These are phyloP conservation scores for Zosterops japonicus DNA, from an alignment of 2,113 vertebrate genomes.

Conservation along the genomic window DNA sequence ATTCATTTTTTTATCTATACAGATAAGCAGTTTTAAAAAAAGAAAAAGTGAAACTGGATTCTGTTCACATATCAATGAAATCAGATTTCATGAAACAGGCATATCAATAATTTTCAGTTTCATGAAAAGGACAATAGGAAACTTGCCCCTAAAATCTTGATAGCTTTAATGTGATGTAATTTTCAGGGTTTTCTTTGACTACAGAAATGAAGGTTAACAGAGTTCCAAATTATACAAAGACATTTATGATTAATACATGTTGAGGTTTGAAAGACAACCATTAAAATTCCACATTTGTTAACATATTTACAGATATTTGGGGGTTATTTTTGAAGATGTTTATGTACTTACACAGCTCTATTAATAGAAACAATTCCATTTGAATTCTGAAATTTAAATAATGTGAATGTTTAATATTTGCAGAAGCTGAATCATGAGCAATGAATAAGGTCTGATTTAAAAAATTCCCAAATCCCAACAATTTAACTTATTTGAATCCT, in stretches of 20 bases:
- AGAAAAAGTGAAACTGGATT: not conserved
- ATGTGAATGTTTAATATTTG: not conserved
- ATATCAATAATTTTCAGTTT: not conserved
- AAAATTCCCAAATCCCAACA: fast-evolving
- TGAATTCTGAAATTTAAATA: not conserved
- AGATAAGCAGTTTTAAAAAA: not conserved
- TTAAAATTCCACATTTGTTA: not conserved
- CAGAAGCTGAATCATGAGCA: not conserved
- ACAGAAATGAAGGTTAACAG: not conserved
- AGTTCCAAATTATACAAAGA: not conserved
- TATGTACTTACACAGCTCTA: not conserved
- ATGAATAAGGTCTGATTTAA: fast-evolving
- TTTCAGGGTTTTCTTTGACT: not conserved
- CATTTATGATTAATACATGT: not conserved
- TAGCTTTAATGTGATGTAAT: not conserved
- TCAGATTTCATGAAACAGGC: not conserved
- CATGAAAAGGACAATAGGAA: not conserved
- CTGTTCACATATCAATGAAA: not conserved
- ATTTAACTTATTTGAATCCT: not conserved
- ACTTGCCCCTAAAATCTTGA: not conserved
- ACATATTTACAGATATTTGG: not conserved
- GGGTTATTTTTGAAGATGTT: not conserved
- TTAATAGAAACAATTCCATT: not conserved
- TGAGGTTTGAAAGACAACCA: not conserved
- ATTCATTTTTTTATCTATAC: no score